phyloP scores from a whole-genome alignment of 2,797 vertebrate genomes.

The Notoglanidium macrostoma region DNA sequence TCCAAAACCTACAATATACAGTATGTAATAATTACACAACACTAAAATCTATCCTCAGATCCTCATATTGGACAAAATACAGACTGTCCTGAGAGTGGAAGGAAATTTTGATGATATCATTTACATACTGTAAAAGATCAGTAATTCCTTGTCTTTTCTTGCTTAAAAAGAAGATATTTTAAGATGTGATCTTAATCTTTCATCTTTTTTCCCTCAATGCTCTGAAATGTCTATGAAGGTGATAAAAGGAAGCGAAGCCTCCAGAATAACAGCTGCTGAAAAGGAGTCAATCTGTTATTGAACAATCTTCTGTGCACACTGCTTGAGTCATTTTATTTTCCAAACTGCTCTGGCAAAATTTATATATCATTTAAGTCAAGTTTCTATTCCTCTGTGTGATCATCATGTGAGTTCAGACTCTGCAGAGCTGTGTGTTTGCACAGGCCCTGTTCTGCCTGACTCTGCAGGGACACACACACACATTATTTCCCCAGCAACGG shows the following conservation, averaged over 20 bases:
- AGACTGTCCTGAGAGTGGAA: background rate
- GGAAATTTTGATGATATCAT: background rate
- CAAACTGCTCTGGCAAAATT: background rate
- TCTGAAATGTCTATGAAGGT: background rate
- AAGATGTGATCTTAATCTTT: background rate
- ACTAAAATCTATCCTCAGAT: background rate
- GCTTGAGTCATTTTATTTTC: background rate
- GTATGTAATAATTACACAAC: background rate
- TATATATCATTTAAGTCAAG: background rate
- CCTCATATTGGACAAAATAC: background rate
- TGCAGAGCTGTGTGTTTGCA: slow-evolving; percentile 69
- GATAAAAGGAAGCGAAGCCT: background rate
- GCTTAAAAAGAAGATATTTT: background rate
- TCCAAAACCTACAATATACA: background rate
- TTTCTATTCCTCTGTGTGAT: slow-evolving; percentile 65
- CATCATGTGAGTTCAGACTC: slow-evolving; percentile 66
- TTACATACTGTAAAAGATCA: background rate
- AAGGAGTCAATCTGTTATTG: background rate
- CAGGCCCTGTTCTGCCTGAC: slow-evolving; percentile 64
- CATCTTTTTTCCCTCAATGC: too few relatives aligned
- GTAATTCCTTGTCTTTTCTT: background rate
- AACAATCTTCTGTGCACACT: background rate
- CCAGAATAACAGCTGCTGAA: background rate
- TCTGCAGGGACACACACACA: slow-evolving; percentile 52
- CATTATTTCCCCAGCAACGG: slow-evolving; percentile 21